Base-by-base conservation (phyloP, 2,113 vertebrate species). In the Brachyhypopomus occidentalis region DNA sequence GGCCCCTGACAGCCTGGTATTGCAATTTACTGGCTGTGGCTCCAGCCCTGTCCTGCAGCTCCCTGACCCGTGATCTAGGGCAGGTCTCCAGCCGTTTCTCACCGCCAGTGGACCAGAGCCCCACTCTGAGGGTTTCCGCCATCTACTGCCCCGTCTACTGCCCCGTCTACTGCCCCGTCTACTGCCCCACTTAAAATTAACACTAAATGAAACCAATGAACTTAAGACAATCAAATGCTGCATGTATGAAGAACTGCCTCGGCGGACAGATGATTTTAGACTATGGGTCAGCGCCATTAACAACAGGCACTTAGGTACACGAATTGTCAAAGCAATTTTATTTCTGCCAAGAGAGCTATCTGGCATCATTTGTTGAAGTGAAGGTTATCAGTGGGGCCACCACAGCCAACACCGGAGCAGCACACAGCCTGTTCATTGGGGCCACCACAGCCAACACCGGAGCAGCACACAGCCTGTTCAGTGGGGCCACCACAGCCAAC, bases 11-110 rank as follows among this genome's bases (percentile, higher is more conserved):
- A 70, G 71, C 22, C n/a, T 23, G 60, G 62, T 75, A 79, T 70
- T 27, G 30, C 8, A 80, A 74, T 84, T 41, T 41, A 41, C 41
- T 41, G 72, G 78, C 20, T 63, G 19, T 74, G 71, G 84, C 83
- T 80, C 83, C 20, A 48, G 55, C 58, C 48, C 27, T 27, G 71
- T 80, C 80, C 80, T 36, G 78, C 52, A 58, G 83, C 88, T 88
- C 82, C 87, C 84, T 87, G 83, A 89, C 86, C 79, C 72, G 56
- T 85, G 87, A 86, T 80, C 30, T 62, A 76, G 80, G 72, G 71
- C 36, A 69, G 59, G 30, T 30, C 8, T 17, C n/a, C 4, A 62
- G 70, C 56, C 72, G n/a, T 81, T 45, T 81, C 86, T 89, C 67
- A 88, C 38, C 25, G 82, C 55, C n/a, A 14, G 17, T 71, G 67